phyloP scores from a whole-genome alignment of 2,888 invertebrate species.

The Eurois occulta region DNA sequence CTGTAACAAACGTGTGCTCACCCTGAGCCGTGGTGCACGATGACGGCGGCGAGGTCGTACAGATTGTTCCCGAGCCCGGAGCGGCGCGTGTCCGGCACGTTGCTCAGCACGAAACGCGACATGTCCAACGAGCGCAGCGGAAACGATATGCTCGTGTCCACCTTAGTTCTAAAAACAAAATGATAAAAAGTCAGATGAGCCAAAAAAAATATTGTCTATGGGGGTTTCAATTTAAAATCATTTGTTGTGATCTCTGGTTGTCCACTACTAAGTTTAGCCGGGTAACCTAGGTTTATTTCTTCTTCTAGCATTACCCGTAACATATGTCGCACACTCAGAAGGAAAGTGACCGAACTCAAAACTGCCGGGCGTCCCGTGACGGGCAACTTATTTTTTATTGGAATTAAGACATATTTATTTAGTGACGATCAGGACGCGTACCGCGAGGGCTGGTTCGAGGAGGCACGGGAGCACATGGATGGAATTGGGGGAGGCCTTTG shows the following conservation, averaged over 20 bases:
- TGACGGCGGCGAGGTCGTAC: constrained; percentile 95
- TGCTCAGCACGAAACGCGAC: constrained; percentile 93
- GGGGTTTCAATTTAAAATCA: neutral
- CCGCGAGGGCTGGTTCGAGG: too few relatives aligned
- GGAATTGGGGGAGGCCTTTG: too few relatives aligned
- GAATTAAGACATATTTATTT: too few relatives aligned
- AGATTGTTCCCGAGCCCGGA: constrained; percentile 91
- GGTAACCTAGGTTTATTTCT: neutral
- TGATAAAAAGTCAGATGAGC: neutral
- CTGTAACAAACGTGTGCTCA: constrained; percentile 70
- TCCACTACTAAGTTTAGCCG: neutral
- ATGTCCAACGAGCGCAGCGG: constrained; percentile 94
- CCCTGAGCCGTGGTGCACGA: constrained; percentile 96
- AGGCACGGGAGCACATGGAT: too few relatives aligned
- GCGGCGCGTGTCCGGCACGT: constrained; percentile 92
- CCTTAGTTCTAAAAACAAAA: constrained; percentile 90
- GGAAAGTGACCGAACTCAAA: too few relatives aligned
- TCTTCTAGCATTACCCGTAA: neutral
- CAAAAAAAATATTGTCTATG: neutral
- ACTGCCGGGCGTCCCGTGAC: too few relatives aligned
- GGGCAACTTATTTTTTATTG: neutral
- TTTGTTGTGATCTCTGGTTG: neutral
- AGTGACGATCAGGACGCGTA: too few relatives aligned
- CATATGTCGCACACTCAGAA: neutral
- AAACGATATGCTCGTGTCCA: constrained; percentile 94